Base-by-base conservation (phyloP, 2,113 vertebrate species). In the Eurystomus gularis region DNA sequence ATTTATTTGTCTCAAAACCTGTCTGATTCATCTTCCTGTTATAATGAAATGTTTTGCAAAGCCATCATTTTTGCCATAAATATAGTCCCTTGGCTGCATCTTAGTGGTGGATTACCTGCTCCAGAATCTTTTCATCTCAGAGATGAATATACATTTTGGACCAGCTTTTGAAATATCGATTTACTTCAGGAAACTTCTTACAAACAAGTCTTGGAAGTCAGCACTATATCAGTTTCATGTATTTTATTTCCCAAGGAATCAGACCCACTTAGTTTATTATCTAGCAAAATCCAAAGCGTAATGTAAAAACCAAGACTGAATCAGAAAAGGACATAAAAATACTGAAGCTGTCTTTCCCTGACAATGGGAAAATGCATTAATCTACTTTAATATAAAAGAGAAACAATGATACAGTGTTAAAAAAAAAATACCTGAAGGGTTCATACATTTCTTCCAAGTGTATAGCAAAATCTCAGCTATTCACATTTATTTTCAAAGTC, bases 231-330 rank as follows among this genome's bases (percentile, higher is more conserved):
- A 91, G 44, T 66, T 93, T 80, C 54, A 49, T 88, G 16, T 70
- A 42, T 88, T 96, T 91, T 82, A 91, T 96, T 96, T 97, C 84
- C 93, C 81, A 90, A 42, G 90, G 73, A 89, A 89, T 93, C 84
- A 78, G 70, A 40, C 9, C 10, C 77, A 79, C 78, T 93, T 75
- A 89, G 71, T 92, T 96, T 92, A 92, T 86, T 86, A 81, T 61
- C 58, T 40, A 37, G 8, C 48, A 85, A 92, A 95, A 64, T 15
- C 48, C 71, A 80, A 65, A 76, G 62, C 33, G 40, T 80, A 72
- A 85, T 72, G 40, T 76, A 80, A 84, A 95, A 95, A 14, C 12
- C 57, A 61, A 61, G n/a, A 46, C 11, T 71, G 77, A 87, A 82
- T 48, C 66, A 77, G 73, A 71, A 82, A 93, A 88, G 29, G 37